phyloP scores from a whole-genome alignment of 1,140 invertebrate genomes.

The Formica selysi region DNA sequence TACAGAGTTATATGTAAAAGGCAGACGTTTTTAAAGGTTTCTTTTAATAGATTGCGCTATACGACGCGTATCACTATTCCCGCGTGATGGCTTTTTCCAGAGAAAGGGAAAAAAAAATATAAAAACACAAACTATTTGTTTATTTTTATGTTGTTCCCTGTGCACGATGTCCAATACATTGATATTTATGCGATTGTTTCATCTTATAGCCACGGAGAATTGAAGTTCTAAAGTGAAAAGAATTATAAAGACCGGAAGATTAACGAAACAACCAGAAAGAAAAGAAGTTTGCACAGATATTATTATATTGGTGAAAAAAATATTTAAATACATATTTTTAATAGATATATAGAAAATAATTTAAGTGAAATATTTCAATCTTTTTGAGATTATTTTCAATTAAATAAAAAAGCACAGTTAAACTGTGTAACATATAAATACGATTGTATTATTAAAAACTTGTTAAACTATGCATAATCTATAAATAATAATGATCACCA shows the following conservation, averaged over 20 bases:
- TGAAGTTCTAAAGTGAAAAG: background rate
- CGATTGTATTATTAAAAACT: background rate
- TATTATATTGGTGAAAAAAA: background rate
- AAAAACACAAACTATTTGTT: background rate
- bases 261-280: background rate
- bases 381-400: background rate
- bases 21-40: slow-evolving; percentile 22
- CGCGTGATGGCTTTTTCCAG: background rate
- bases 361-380: background rate
- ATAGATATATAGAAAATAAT: background rate
- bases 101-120: background rate
- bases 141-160: slow-evolving; percentile 16
- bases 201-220: background rate
- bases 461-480: slow-evolving; percentile 9
- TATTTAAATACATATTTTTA: background rate
- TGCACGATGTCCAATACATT: background rate
- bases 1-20: slow-evolving; percentile 36
- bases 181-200: slow-evolving; percentile 20
- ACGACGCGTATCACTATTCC: background rate
- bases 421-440: background rate
- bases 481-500: background rate
- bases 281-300: background rate
- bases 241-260: background rate
- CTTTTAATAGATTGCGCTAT: slow-evolving; percentile 28
- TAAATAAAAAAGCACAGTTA: background rate